Evolutionary conservation across 2,113 vertebrate genomes (phyloP).

Genomic region (Rhinoderma darwinii): DNA sequence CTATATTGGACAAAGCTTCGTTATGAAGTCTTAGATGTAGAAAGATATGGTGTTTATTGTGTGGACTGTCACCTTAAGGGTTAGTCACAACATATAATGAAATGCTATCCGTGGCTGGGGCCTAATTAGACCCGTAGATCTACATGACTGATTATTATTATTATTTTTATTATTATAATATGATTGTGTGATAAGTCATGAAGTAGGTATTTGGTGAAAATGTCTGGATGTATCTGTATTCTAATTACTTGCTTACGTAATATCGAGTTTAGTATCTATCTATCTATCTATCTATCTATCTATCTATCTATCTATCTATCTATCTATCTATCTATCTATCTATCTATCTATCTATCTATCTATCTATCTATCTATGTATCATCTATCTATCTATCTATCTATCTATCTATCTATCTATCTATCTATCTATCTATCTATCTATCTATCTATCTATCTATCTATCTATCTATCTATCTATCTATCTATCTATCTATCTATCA

Average conservation of each 20-base stretch:
- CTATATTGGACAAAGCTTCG: conserved; percentile 65
- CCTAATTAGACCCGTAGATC: conserved; percentile 66
- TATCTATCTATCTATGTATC: too few species aligned
- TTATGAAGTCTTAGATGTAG: conserved; percentile 69
- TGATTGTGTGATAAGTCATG: too few species aligned
- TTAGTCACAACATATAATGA: conserved; percentile 71
- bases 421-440: not conserved
- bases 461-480: not conserved
- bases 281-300: too few species aligned
- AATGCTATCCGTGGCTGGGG: conserved; percentile 69
- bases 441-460: not conserved
- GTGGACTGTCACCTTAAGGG: conserved; percentile 70
- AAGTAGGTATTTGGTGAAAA: too few species aligned
- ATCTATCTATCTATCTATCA: too few species aligned
- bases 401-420: not conserved
- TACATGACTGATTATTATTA: conserved; percentile 10
- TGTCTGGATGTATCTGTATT: too few species aligned
- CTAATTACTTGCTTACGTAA: too few species aligned
- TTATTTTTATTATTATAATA: too few species aligned
- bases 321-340: not conserved
- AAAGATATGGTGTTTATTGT: conserved; percentile 52
- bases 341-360: not conserved
- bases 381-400: too few species aligned
- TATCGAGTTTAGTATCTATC: too few species aligned
- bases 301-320: too few species aligned